Conservation (phyloP, 2,797 vertebrate species). For the Dromococcyx pavoninus region DNA sequence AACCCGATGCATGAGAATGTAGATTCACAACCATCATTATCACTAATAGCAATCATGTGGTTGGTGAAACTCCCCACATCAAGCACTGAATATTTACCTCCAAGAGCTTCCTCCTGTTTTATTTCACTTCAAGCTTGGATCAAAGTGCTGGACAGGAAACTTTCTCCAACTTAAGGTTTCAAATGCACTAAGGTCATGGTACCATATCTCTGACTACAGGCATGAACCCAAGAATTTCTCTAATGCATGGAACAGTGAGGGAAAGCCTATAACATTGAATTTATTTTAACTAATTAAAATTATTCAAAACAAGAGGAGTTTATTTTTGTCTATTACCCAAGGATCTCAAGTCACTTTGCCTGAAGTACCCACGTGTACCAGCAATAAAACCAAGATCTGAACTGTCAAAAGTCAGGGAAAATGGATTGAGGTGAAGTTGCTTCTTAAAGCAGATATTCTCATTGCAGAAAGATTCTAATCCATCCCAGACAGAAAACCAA, state of each 20-base stretch:
- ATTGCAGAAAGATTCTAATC: not conserved
- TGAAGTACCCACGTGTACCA: not conserved
- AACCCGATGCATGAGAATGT: not conserved
- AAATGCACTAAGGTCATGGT: not conserved
- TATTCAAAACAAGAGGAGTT: not conserved
- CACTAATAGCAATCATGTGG: not conserved
- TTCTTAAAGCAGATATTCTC: not conserved
- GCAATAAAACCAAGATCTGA: not conserved
- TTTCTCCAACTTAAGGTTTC: not conserved
- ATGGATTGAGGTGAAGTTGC: not conserved
- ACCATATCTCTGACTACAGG: not conserved
- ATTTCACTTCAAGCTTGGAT: not conserved
- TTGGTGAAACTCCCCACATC: not conserved
- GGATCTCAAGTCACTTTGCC: not conserved
- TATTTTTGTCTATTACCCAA: not conserved
- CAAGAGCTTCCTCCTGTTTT: not conserved
- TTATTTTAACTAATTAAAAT: not conserved
- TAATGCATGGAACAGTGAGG: not conserved
- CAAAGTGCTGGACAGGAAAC: not conserved
- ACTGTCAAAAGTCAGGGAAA: not conserved
- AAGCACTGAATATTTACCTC: not conserved
- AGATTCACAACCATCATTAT: not conserved
- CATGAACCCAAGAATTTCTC: not conserved
- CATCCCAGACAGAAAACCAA: not conserved
- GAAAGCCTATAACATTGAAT: fast-evolving